Percentiles rank a stretch among this genome's conserved stretches.
These are phyloP conservation scores for Liodrosophila aerea DNA, from an alignment of 2,888 invertebrate species.

Conservation along the genomic window DNA sequence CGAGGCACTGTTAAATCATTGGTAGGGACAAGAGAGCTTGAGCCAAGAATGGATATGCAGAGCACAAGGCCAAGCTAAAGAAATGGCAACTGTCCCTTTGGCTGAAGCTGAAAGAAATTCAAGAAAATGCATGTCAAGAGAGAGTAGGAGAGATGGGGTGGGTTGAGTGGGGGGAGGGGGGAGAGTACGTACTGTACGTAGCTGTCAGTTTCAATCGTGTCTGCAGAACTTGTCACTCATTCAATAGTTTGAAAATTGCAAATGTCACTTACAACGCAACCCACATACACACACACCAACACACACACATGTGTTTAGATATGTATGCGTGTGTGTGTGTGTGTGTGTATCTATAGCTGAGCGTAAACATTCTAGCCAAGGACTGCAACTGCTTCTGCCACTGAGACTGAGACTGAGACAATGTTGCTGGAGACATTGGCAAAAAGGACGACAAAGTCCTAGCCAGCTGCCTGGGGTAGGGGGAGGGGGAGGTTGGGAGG, in stretches of 20 bases:
- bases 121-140: conserved; percentile 8
- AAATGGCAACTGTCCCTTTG: conserved; percentile 34
- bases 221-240: conserved; percentile 81
- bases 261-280: conserved; percentile 79
- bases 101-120: conserved; percentile 24
- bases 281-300: conserved; percentile 24
- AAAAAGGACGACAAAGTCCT: conserved; percentile 65
- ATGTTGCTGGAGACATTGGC: conserved; percentile 67
- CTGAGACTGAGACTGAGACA: conserved; percentile 66
- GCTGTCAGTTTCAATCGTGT: conserved; percentile 81
- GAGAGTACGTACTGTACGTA: conserved; percentile 30
- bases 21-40: not conserved
- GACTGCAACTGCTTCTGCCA: conserved; percentile 34
- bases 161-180: not conserved
- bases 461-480: conserved; percentile 31
- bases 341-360: conserved; percentile 38
- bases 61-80: conserved; percentile 21
- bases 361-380: conserved; percentile 60
- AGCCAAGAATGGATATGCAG: conserved; percentile 7
- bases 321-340: conserved; percentile 6
- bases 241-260: conserved; percentile 81
- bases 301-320: conserved; percentile 30
- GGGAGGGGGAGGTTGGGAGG: conserved; percentile 36
- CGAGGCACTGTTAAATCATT: conserved; percentile 19
- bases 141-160: not conserved